Percentiles rank a stretch among this genome's conserved stretches.
Evolutionary conservation across 2,113 vertebrate genomes (phyloP).

Genomic region (Amphiprion ocellaris): DNA sequence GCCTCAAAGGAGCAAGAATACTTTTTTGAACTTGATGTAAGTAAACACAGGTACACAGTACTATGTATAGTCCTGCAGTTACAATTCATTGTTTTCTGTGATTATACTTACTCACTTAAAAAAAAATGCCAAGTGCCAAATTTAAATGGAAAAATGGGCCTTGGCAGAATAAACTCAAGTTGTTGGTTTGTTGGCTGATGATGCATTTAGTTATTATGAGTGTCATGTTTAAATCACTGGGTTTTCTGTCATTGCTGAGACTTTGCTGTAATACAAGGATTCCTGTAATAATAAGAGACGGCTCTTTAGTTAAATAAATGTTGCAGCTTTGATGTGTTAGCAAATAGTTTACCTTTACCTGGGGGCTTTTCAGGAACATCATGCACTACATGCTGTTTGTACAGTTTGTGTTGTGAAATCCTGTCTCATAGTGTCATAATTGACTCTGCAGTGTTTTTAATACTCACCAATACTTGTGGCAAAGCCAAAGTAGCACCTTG

Average conservation of each 20-base stretch:
- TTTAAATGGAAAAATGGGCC: too few relatives aligned
- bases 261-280: too few relatives aligned
- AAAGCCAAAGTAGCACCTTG: not conserved
- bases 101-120: not conserved
- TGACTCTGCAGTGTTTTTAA: not conserved
- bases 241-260: too few relatives aligned
- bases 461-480: not conserved
- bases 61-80: not conserved
- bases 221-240: too few relatives aligned
- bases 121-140: not conserved
- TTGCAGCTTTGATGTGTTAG: too few relatives aligned
- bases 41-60: constrained; percentile 40
- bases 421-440: not conserved
- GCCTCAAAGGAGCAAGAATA: constrained; percentile 98
- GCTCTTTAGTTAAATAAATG: too few relatives aligned
- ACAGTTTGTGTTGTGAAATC: not conserved
- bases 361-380: not conserved
- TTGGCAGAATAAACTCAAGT: too few relatives aligned
- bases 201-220: too few relatives aligned
- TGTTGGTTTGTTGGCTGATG: too few relatives aligned
- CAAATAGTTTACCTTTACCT: not conserved
- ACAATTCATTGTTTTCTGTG: not conserved
- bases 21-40: constrained; percentile 99
- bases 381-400: not conserved
- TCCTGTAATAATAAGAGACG: too few relatives aligned